phyloP scores from a whole-genome alignment of 2,888 invertebrate species.

The Dasysyrphus albostriatus region DNA sequence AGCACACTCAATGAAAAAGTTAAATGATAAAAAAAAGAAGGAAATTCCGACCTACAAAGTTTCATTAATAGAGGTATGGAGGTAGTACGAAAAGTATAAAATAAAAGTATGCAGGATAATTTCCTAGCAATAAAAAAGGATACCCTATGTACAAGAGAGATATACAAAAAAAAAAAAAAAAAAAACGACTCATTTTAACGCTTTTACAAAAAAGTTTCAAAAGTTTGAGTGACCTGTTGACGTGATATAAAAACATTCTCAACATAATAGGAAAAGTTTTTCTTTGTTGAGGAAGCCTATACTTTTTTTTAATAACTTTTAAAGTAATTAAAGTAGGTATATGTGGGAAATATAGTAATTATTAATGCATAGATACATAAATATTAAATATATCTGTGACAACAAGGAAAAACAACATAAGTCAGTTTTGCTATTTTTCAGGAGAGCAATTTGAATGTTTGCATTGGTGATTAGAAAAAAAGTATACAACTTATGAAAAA shows the following conservation, averaged over 20 bases:
- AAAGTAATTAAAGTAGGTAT: background rate
- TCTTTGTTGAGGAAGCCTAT: background rate
- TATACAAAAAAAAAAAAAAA: background rate
- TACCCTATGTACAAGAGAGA: background rate
- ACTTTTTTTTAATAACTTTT: background rate
- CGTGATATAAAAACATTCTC: background rate
- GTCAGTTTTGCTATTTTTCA: no score
- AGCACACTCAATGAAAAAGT: background rate
- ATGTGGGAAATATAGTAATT: no score
- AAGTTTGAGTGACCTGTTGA: slow-evolving; percentile 14
- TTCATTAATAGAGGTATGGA: background rate
- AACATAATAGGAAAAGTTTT: slow-evolving; percentile 2
- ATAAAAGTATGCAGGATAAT: background rate
- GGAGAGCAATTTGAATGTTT: no score
- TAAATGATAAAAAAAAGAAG: background rate
- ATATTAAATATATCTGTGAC: no score
- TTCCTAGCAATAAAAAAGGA: slow-evolving; percentile 1
- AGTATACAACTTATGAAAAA: no score
- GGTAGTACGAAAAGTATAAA: background rate
- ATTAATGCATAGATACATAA: no score
- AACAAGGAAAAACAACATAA: no score
- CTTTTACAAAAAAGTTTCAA: background rate
- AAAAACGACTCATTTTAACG: background rate
- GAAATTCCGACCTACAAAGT: background rate
- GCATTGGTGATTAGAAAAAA: no score